Base-by-base conservation (phyloP, 2,888 invertebrate species). In the Eristalis intricaria region DNA sequence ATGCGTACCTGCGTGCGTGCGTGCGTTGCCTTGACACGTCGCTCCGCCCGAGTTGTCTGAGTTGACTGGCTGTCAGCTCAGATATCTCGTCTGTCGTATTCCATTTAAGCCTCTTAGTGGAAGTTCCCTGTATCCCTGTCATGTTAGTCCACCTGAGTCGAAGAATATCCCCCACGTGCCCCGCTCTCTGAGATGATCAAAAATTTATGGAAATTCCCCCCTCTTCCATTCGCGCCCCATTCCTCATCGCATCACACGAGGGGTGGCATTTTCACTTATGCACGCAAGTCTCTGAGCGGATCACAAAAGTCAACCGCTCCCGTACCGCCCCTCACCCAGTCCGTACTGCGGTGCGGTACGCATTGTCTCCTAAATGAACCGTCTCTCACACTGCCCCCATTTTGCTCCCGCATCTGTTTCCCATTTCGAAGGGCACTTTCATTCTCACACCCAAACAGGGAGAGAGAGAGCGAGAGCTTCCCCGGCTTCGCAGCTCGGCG, bases 51-150 rank as follows among this genome's bases (percentile, higher is more conserved):
- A 15, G 43, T n/a, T 43, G 43, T 43, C 43, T 15, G 50, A 5
- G 8, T 8, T 50, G 50, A 50, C 50, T 50, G 19, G 19, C 50
- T 50, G 50, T 50, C 50, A 50, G 50, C 50, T 50, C 50, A 19
- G 19, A 50, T 50, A 50, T 19, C n/a, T n/a, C 19, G 4, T 7
- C 50, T 50, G 50, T 50, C 50, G 50, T 4, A 19, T 50, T 50
- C 43, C 50, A 50, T 50, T 50, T 50, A 50, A 50, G 50, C 50
- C 50, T n/a, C 50, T 50, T 50, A 50, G 50, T 50, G 50, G 50
- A 50, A 50, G 50, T 50, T 50, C 10, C 7, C 50, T 50, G 50
- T 50, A 50, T 50, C 50, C 19, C 19, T 50, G 50, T 50, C 50
- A 50, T 50, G 50, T 50, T 19, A 50, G 50, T 50, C 50, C 50